These are phyloP conservation scores for Psophia crepitans DNA, from an alignment of 2,113 vertebrate genomes.

Conservation along the genomic window DNA sequence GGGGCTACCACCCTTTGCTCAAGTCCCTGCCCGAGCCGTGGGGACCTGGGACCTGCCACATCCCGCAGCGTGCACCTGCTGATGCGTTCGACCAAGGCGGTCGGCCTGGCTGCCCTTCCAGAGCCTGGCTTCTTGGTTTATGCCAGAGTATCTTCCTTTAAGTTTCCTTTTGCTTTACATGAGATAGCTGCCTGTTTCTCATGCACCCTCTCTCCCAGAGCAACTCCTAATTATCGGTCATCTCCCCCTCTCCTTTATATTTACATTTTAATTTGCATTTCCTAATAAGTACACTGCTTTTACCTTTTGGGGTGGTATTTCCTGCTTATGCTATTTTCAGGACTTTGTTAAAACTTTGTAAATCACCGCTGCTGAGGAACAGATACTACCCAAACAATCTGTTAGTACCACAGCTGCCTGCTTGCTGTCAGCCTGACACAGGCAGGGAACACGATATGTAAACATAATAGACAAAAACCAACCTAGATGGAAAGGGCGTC, in stretches of 20 bases:
- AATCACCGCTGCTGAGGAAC: neutral
- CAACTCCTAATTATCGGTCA: rapidly evolving
- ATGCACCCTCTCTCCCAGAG: neutral
- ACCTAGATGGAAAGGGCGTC: neutral
- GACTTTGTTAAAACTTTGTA: neutral
- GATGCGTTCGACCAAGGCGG: rapidly evolving
- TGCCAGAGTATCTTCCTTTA: neutral
- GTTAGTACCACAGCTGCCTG: neutral
- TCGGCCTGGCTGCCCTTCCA: neutral
- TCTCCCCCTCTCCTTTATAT: neutral
- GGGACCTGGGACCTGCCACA: neutral
- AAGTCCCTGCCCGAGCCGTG: rapidly evolving
- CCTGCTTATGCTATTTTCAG: neutral
- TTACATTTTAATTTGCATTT: neutral
- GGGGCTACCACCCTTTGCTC: neutral
- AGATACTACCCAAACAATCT: neutral
- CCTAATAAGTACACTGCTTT: neutral
- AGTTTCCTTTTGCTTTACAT: neutral
- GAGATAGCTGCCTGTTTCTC: neutral
- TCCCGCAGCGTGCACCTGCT: neutral
- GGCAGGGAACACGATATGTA: neutral
- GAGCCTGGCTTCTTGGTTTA: neutral
- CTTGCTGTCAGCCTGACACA: neutral
- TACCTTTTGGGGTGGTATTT: neutral
- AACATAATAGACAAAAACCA: neutral